These are phyloP conservation scores for Stichodactyla mertensii DNA, from an alignment of 64 coral and sea anemone genomes.

Conservation along the genomic window DNA sequence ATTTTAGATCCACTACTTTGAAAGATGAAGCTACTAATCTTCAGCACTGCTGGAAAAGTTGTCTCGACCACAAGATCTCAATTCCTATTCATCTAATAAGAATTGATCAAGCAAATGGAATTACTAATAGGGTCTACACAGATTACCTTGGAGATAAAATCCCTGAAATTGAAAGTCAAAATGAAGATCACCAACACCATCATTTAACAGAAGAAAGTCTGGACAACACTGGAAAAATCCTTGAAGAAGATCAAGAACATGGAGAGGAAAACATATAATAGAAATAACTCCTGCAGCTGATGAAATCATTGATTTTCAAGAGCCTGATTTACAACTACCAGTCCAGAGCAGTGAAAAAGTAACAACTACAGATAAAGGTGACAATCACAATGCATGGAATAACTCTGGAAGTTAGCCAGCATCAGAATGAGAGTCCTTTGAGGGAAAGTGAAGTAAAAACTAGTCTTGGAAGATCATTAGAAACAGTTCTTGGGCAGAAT, in stretches of 20 bases:
- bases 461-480: slow-evolving; percentile 34
- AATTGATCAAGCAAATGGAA: slow-evolving; percentile 37
- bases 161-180: not conserved
- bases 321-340: not conserved
- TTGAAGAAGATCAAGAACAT: not conserved
- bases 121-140: slow-evolving; percentile 18
- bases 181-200: not conserved
- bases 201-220: not conserved
- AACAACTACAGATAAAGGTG: not conserved
- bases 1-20: slow-evolving; percentile 6
- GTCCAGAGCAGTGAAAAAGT: not conserved
- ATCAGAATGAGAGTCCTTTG: slow-evolving; percentile 9
- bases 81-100: slow-evolving; percentile 38
- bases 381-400: not conserved
- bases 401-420: not conserved
- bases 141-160: slow-evolving; percentile 18
- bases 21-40: slow-evolving; percentile 8
- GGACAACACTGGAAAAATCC: not conserved
- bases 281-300: slow-evolving; percentile 4
- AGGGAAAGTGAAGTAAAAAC: slow-evolving; percentile 10
- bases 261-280: not conserved
- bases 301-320: slow-evolving; percentile 1
- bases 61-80: not conserved
- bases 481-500: slow-evolving; percentile 23
- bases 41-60: not conserved